phyloP scores from a whole-genome alignment of 2,113 vertebrate genomes.

The Trematocara nigrifrons region DNA sequence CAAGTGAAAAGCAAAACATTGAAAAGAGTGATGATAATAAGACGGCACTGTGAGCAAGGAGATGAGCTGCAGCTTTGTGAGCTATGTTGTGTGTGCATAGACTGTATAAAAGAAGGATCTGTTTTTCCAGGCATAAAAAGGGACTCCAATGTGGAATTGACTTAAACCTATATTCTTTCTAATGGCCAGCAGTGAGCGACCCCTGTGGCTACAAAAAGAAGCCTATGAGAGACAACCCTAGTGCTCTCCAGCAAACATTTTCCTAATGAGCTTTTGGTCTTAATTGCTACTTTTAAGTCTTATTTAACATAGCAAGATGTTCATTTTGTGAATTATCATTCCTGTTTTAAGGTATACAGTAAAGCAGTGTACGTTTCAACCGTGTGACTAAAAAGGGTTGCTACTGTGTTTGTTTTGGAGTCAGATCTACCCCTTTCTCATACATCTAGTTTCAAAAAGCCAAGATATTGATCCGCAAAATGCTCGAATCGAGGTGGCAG shows the following conservation, averaged over 20 bases:
- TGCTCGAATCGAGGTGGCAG: background rate
- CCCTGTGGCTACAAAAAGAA: background rate
- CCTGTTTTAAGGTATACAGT: background rate
- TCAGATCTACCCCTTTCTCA: background rate
- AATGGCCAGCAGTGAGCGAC: background rate
- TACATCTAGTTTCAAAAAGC: background rate
- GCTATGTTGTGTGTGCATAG: background rate
- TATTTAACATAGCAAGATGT: background rate
- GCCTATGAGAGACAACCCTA: background rate
- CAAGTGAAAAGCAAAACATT: background rate
- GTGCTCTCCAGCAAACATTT: background rate
- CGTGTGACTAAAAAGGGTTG: background rate
- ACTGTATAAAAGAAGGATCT: background rate
- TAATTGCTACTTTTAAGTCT: background rate
- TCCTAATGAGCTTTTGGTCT: background rate
- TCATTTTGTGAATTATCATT: background rate
- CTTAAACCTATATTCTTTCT: background rate
- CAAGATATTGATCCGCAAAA: background rate
- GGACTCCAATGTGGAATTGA: background rate
- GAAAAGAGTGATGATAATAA: background rate
- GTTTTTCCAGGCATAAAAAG: background rate
- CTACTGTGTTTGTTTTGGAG: background rate
- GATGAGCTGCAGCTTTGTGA: background rate
- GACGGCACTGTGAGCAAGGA: background rate
- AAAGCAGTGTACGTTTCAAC: background rate